Evolutionary conservation across 2,797 vertebrate species (phyloP), one percentile per base, ranked within the genome.

Genomic region (Sylvia borin): DNA sequence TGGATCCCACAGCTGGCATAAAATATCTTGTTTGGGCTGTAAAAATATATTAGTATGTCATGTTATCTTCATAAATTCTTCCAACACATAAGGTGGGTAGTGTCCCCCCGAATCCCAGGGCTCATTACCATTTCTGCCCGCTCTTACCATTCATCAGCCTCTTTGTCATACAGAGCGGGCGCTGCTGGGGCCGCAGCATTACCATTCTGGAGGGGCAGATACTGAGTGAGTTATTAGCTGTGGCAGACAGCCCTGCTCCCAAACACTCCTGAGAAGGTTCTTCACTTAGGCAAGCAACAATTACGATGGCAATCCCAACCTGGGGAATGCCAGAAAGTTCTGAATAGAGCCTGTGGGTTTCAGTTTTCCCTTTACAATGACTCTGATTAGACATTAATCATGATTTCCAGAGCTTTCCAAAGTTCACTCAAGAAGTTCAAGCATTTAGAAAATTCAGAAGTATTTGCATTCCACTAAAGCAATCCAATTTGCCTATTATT

Each of bases 41-140:
- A 98, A 98, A 98, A 98, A 98, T 98, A 98, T 98, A 98, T 98
- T 98, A 98, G 96, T 88, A 96, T 98, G 98, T 98, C 98, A 98
- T 98, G 98, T 98, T 98, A 98, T 98, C 98, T 98, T 98, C 97
- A 98, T 98, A 98, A 98, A 98, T 98, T 98, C 97, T 97, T 97
- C 97, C 97, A 97, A 96, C 97, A 97, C 97, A 47, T 97, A 95
- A 96, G 93, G 96, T 95, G 95, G 97, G 97, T 95, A 97, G 96
- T 96, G 97, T 95, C 87, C 94, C 93, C 73, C 94, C 16, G 64
- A 96, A 97, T 98, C 97, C 97, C 97, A 96, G 92, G 95, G 82
- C 96, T 95, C 97, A 95, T 97, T 97, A 97, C 97, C 96, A 93
- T 92, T 97, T 94, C 73, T 68, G 95, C 95, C 92, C 31, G 26